These are phyloP conservation scores for Leptosomus discolor DNA, from an alignment of 2,113 vertebrate species.

Conservation along the genomic window DNA sequence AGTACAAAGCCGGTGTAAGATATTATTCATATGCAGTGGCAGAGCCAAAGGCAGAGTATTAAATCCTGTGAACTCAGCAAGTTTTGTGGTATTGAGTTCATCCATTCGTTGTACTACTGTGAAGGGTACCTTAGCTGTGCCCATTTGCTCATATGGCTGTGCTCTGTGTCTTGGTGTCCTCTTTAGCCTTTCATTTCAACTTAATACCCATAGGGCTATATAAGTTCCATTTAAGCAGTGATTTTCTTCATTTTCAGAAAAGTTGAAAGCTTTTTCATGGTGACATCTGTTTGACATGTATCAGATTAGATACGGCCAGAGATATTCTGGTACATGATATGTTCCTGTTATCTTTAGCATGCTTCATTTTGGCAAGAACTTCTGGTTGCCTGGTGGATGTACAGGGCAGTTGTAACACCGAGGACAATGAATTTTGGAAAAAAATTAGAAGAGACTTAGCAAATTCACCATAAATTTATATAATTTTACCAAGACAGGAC, in stretches of 20 bases:
- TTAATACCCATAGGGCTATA: background rate
- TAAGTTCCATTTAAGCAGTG: background rate
- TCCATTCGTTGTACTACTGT: background rate
- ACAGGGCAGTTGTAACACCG: background rate
- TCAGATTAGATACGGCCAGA: background rate
- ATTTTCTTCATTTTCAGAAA: background rate
- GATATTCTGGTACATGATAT: background rate
- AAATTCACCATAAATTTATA: background rate
- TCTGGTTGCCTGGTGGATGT: background rate
- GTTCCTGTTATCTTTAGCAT: background rate
- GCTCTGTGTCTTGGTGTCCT: background rate
- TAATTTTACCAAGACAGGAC: background rate
- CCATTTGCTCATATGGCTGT: background rate
- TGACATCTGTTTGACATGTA: background rate
- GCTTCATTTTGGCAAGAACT: background rate
- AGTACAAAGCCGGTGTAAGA: background rate
- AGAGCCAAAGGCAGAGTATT: background rate
- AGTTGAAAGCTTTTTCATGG: background rate
- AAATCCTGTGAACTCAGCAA: background rate
- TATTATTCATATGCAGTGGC: background rate
- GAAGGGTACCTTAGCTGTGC: background rate
- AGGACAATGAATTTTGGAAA: background rate
- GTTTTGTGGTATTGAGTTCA: background rate
- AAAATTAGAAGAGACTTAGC: background rate
- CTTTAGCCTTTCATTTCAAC: background rate